Evolutionary conservation across 2,888 invertebrate genomes (phyloP), one percentile per base, ranked within the genome.

Genomic region (Entomobrya multifasciata): DNA sequence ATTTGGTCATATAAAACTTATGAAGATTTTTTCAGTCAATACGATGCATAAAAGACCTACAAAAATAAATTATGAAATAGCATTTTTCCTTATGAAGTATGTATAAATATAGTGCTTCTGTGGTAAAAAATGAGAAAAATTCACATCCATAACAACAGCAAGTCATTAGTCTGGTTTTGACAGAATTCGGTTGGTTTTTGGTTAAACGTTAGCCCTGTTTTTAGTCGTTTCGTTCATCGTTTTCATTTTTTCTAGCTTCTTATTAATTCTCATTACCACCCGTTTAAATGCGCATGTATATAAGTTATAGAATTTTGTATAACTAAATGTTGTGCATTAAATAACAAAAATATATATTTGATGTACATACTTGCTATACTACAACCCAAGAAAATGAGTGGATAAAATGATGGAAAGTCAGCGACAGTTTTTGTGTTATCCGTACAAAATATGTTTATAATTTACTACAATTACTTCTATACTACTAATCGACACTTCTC

Each of bases 91-190:
- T n/a, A n/a, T n/a, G n/a, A n/a, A n/a, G n/a, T n/a, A n/a, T n/a
- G n/a, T n/a, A n/a, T n/a, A n/a, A n/a, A n/a, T n/a, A n/a, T n/a
- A n/a, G n/a, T n/a, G n/a, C n/a, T n/a, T n/a, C n/a, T n/a, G n/a
- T n/a, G n/a, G n/a, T n/a, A n/a, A n/a, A n/a, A 78, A 47, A 79
- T 30, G 17, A 25, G n/a, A 55, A 70, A 80, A 70, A 72, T 72
- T 25, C 57, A 72, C 72, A 57, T 17, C 25, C 36, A 36, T 25
- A 5, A 30, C n/a, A n/a, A n/a, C n/a, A 5, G 6, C 15, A 62
- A 80, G 47, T 72, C 72, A 72, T 81, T 81, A 81, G 70, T 49
- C 81, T 81, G 81, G 57, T 81, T 72, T 81, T 81, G 81, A 81
- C 81, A 81, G 81, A 72, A 72, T 72, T 78, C 49, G 47, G 78